Percentiles rank a stretch among this genome's conserved stretches.
These are phyloP conservation scores for Lithodes maja DNA, from an alignment of 2,888 invertebrate species.

Conservation along the genomic window DNA sequence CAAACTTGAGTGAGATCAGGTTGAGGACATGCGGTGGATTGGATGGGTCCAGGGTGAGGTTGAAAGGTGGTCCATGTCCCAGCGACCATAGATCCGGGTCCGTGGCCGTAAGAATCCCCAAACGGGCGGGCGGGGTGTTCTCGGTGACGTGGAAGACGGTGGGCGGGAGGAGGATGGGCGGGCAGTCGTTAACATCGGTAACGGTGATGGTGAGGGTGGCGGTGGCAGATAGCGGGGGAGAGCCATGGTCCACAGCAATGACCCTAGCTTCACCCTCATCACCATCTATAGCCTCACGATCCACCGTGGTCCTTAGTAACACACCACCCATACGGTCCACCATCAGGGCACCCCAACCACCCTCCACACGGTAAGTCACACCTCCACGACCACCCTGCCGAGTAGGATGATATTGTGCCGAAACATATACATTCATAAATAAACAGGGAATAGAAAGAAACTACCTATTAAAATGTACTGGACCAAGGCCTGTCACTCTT, in stretches of 20 bases:
- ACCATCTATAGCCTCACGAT: conserved; percentile 47
- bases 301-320: conserved; percentile 31
- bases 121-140: conserved; percentile 7
- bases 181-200: conserved; percentile 66
- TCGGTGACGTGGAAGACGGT: conserved; percentile 42
- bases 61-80: conserved; percentile 66
- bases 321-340: conserved; percentile 34
- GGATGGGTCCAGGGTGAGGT: conserved; percentile 31
- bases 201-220: conserved; percentile 63
- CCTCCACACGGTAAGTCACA: conserved; percentile 43
- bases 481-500: too few relatives aligned
- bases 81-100: conserved; percentile 57
- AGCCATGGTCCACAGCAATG: conserved; percentile 54
- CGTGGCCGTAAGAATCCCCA: conserved; percentile 35
- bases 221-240: conserved; percentile 55
- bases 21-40: conserved; percentile 34
- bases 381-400: conserved; percentile 23
- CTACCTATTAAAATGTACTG: too few relatives aligned
- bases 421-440: not conserved
- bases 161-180: conserved; percentile 56
- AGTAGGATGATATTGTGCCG: not conserved
- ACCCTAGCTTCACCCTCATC: conserved; percentile 8
- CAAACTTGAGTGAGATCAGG: conserved; percentile 42
- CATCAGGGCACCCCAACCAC: conserved; percentile 33
- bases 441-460: not conserved